Evolutionary conservation across 2,888 invertebrate genomes (phyloP).

Genomic region (Drosophila lutescens): DNA sequence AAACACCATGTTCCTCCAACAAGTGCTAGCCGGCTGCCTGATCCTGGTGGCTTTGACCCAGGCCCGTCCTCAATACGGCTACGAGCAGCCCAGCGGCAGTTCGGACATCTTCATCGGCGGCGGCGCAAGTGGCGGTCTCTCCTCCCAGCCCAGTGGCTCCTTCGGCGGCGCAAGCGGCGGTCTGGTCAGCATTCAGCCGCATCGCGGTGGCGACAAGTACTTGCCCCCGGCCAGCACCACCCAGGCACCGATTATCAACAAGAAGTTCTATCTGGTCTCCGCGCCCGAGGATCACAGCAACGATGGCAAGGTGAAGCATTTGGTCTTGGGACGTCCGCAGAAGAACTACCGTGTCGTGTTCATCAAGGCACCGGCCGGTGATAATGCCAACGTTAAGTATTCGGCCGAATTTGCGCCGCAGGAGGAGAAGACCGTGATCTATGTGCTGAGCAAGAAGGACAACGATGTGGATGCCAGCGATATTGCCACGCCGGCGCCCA

Average conservation of each 20-base stretch:
- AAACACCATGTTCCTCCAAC: conserved; percentile 40
- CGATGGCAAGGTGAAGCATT: conserved; percentile 77
- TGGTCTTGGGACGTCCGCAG: conserved; percentile 83
- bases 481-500: conserved; percentile 82
- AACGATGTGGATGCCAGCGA: conserved; percentile 78
- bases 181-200: conserved; percentile 40
- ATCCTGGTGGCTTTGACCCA: conserved; percentile 58
- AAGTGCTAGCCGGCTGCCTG: conserved; percentile 60
- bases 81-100: conserved; percentile 63
- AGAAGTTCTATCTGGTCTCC: conserved; percentile 83
- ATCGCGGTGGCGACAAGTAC: conserved; percentile 79
- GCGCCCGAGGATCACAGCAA: conserved; percentile 82
- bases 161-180: conserved; percentile 3
- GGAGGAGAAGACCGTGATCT: conserved; percentile 84
- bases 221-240: conserved; percentile 76
- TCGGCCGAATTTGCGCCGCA: conserved; percentile 82
- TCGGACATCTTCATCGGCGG: conserved; percentile 32
- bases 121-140: conserved; percentile 6
- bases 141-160: neutral
- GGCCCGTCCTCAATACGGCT: conserved; percentile 81
- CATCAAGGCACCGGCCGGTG: conserved; percentile 82
- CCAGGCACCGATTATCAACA: conserved; percentile 80
- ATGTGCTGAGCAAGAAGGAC: conserved; percentile 83
- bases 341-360: conserved; percentile 84
- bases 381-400: conserved; percentile 76